Evolutionary conservation across 1,140 invertebrate genomes (phyloP), one percentile per base, ranked within the genome.

Genomic region (Drosophila ohnishii): DNA sequence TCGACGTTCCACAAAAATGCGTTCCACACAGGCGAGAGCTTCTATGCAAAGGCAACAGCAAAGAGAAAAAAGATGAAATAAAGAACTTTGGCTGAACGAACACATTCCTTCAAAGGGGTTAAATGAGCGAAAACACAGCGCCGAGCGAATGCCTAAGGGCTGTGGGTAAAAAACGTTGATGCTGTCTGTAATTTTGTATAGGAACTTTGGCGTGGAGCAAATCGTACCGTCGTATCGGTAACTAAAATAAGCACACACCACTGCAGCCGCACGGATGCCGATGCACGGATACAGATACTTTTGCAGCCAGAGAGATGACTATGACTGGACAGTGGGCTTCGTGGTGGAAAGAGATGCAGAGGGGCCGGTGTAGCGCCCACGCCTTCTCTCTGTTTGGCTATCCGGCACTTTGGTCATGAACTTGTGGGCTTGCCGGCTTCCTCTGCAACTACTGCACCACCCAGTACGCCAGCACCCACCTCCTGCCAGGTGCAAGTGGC

Each of bases 371-470:
- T 42, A 65, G 66, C 84, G 73, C 83, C 84, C 84, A 87, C 84
- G 73, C 83, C 60, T 55, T 80, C 57, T 28, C 25, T 76, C 66
- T 83, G 58, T 47, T 37, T 34, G 45, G 59, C 56, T 51, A 59
- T 61, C 56, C 84, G 84, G 84, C 84, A 60, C 70, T 88, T 88
- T 88, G 84, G 84, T 88, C 80, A 84, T 88, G 84, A 88, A 88
- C 84, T 88, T 88, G 84, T 75, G 80, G 80, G 72, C 59, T 77
- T 50, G 60, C 64, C 57, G 44, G 60, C 50, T 42, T 30, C 39
- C 50, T 32, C 25, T 16, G 35, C 16, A 67, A 56, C 30, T 34
- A 34, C 56, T 61, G 61, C 61, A 61, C 34, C 44, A 25, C 64
- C 57, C 40, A 8, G 25, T 28, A 28, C 25, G 25, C 25, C 25